These are phyloP conservation scores for Homarus gammarus DNA, from an alignment of 2,888 invertebrate genomes.

Conservation along the genomic window DNA sequence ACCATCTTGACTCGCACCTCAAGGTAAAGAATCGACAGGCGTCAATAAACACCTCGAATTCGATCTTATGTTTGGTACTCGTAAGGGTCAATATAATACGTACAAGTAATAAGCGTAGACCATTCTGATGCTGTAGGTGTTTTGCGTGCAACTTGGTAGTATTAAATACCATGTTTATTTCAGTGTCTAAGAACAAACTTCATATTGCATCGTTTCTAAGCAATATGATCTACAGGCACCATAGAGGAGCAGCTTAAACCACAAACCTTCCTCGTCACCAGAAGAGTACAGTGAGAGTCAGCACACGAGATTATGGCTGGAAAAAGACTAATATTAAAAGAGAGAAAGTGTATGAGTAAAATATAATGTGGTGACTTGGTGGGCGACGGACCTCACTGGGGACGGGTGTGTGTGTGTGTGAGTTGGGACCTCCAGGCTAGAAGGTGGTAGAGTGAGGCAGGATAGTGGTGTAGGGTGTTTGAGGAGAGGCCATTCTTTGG, in stretches of 20 bases:
- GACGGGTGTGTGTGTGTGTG: too few species aligned
- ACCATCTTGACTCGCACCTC: background rate
- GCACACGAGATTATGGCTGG: too few species aligned
- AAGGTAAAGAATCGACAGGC: background rate
- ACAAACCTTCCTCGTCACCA: too few species aligned
- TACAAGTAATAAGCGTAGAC: background rate
- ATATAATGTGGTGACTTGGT: too few species aligned
- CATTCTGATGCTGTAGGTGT: background rate
- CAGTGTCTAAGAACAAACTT: constrained; percentile 6
- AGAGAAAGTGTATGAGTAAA: too few species aligned
- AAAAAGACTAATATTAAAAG: too few species aligned
- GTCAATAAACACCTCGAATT: background rate
- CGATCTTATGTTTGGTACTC: background rate
- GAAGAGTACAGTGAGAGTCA: too few species aligned
- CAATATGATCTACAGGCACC: too few species aligned
- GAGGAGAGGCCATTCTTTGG: background rate
- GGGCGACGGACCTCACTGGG: too few species aligned
- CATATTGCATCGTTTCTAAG: constrained; percentile 2
- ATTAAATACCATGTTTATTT: constrained; percentile 27
- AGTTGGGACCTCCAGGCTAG: too few species aligned
- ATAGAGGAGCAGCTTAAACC: too few species aligned
- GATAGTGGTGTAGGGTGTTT: background rate
- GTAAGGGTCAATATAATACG: constrained; percentile 6
- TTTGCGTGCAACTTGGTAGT: constrained; percentile 25
- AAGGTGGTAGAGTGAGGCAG: too few species aligned